Percentiles rank a stretch among this genome's conserved stretches.
These are phyloP conservation scores for Pachyseris speciosa DNA, from an alignment of 64 coral and sea anemone species.

Conservation along the genomic window DNA sequence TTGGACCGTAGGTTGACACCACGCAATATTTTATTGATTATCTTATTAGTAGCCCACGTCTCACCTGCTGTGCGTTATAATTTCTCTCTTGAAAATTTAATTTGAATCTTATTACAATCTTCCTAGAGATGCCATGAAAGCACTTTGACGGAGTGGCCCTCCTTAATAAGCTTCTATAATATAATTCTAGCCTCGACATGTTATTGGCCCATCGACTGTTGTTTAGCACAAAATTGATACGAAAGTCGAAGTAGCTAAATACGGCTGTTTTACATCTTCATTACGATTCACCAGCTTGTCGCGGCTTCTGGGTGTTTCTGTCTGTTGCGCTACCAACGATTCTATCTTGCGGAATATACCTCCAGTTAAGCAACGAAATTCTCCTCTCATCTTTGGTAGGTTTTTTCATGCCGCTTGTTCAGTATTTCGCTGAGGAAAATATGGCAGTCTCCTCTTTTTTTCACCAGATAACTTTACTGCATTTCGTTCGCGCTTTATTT, in stretches of 20 bases:
- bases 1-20: not conserved
- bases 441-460: not conserved
- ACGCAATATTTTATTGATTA: constrained; percentile 10
- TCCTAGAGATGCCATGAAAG: not conserved
- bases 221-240: constrained; percentile 7
- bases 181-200: not conserved
- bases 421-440: not conserved
- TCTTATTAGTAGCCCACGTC: not conserved
- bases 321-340: not conserved
- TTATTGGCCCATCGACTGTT: not conserved
- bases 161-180: not conserved
- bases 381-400: not conserved
- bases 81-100: not conserved
- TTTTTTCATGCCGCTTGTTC: not conserved
- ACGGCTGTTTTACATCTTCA: not conserved
- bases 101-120: not conserved
- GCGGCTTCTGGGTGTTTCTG: constrained; percentile 1
- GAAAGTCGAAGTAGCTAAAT: not conserved
- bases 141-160: not conserved
- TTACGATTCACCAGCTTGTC: not conserved
- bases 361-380: not conserved
- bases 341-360: not conserved
- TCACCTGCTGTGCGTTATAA: not conserved
- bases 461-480: not conserved
- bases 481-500: not conserved